Evolutionary conservation across 1,140 invertebrate genomes (phyloP).

Genomic region (Grapholita molesta): DNA sequence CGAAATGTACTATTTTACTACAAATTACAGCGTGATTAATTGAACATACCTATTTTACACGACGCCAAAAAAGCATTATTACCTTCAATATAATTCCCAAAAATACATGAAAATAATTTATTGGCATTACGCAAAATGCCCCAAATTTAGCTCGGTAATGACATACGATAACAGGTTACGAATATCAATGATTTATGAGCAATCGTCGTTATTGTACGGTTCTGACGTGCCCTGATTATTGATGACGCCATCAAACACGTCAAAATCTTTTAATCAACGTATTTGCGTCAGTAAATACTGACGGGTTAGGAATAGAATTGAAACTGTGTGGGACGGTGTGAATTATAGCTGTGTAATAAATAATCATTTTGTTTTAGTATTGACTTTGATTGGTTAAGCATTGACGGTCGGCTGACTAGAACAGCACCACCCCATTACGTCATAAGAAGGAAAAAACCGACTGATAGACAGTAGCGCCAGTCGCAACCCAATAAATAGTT

Average conservation of each 20-base stretch:
- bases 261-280: constrained; percentile 25
- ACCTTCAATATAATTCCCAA: background rate
- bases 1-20: too few relatives aligned
- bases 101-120: constrained; percentile 11
- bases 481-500: too few relatives aligned
- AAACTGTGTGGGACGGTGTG: background rate
- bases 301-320: background rate
- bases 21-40: background rate
- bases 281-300: background rate
- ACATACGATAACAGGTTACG: constrained; percentile 26
- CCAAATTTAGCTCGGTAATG: constrained; percentile 30
- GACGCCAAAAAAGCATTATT: background rate
- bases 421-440: too few relatives aligned
- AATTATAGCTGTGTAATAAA: background rate
- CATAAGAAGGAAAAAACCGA: too few relatives aligned
- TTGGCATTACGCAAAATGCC: constrained; percentile 18
- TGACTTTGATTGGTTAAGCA: background rate
- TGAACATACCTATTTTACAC: background rate
- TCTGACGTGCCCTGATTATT: constrained; percentile 25
- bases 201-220: constrained; percentile 26
- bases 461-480: too few relatives aligned
- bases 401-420: too few relatives aligned
- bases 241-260: constrained; percentile 19
- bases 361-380: background rate
- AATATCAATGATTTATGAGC: constrained; percentile 34